phyloP scores from a whole-genome alignment of 2,888 invertebrate species.

The Ornithoptera alexandrae region DNA sequence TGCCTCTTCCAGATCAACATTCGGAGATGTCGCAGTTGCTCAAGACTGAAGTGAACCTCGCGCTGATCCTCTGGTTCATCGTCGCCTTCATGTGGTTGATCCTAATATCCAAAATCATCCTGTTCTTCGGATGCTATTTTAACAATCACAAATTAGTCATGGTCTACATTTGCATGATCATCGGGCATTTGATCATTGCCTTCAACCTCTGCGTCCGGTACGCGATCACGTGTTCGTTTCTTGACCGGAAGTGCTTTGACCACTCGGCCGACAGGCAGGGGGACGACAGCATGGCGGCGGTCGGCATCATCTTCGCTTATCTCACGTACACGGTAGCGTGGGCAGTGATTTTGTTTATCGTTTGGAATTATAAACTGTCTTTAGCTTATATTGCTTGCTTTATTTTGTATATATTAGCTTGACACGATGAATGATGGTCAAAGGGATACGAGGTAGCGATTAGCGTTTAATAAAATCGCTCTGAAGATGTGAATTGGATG shows the following conservation, averaged over 20 bases:
- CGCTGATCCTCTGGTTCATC: slow-evolving; percentile 24
- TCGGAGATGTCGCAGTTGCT: slow-evolving; percentile 14
- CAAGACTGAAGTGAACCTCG: slow-evolving; percentile 6
- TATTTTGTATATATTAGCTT: neutral
- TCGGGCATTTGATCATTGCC: slow-evolving; percentile 19
- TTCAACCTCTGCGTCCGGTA: slow-evolving; percentile 21
- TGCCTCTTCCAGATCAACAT: slow-evolving; percentile 15
- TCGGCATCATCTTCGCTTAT: slow-evolving; percentile 11
- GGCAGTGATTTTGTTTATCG: slow-evolving; percentile 29
- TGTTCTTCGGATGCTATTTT: slow-evolving; percentile 22
- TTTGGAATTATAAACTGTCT: slow-evolving; percentile 30
- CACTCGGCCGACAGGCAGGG: slow-evolving; percentile 11
- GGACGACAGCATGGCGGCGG: slow-evolving; percentile 7
- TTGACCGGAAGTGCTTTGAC: slow-evolving; percentile 26
- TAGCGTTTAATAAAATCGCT: too few species aligned
- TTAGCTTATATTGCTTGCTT: slow-evolving; percentile 11
- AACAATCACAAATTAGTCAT: slow-evolving; percentile 23
- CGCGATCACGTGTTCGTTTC: slow-evolving; percentile 19
- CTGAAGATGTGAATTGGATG: too few species aligned
- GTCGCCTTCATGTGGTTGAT: slow-evolving; percentile 27
- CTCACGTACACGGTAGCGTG: slow-evolving; percentile 23
- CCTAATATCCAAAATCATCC: slow-evolving; percentile 17
- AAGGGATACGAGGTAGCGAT: too few species aligned
- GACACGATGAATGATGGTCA: too few species aligned
- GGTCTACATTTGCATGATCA: slow-evolving; percentile 15